Evolutionary conservation across 2,113 vertebrate species (phyloP).

Genomic region (Peromyscus californicus): DNA sequence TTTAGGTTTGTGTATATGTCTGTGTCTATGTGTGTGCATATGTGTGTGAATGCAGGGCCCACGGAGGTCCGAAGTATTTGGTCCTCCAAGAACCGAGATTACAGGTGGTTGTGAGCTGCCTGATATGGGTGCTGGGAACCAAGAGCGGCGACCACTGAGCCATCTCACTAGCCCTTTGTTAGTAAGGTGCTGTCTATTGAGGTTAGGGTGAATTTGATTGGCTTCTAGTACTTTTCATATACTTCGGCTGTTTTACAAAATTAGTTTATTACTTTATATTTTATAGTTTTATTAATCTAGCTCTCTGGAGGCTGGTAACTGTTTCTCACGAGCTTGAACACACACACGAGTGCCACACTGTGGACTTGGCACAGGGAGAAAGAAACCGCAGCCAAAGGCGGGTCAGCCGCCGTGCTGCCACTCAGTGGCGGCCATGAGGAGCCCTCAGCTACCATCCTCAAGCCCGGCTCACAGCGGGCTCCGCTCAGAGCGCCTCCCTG

Average conservation of each 20-base stretch:
- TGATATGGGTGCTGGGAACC: neutral
- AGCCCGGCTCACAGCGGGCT: neutral
- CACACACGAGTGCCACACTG: neutral
- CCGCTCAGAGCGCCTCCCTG: neutral
- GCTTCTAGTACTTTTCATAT: neutral
- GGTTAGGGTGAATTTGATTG: neutral
- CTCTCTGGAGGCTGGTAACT: neutral
- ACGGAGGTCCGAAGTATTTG: too few relatives aligned
- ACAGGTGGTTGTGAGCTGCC: neutral
- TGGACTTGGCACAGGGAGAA: neutral
- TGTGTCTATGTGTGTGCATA: neutral
- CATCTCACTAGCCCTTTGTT: neutral
- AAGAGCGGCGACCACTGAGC: neutral
- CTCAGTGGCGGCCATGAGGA: rapidly evolving
- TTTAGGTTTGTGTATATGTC: neutral
- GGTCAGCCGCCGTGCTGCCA: neutral
- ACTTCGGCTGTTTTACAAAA: neutral
- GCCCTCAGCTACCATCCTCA: neutral
- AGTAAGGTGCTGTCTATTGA: neutral
- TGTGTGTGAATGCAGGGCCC: neutral
- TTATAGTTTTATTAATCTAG: neutral
- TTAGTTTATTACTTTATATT: neutral
- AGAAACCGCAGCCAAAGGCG: neutral
- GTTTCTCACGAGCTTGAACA: neutral
- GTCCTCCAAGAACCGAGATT: neutral